Conservation (phyloP, 2,113 vertebrate species). For the Pseudois nayaur region DNA sequence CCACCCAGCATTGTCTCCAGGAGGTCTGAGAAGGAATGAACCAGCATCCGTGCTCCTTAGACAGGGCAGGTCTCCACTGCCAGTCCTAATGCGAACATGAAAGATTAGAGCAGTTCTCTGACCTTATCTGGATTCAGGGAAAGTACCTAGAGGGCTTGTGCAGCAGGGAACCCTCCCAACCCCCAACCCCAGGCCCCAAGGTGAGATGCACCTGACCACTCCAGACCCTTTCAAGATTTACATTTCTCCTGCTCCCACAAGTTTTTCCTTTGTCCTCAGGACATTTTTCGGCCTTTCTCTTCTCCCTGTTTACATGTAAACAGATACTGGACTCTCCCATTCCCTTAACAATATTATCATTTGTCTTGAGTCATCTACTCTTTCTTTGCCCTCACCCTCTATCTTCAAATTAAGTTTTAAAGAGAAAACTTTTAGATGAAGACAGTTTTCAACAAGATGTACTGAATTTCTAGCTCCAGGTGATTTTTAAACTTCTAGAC, state of each 20-base stretch:
- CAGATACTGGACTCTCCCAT: background rate
- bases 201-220: background rate
- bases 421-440: background rate
- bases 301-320: background rate
- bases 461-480: background rate
- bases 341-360: background rate
- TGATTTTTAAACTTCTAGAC: background rate
- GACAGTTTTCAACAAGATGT: background rate
- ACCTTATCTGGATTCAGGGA: background rate
- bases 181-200: background rate
- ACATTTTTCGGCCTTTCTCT: background rate
- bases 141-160: background rate
- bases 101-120: background rate
- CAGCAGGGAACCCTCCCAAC: background rate
- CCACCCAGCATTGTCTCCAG: background rate
- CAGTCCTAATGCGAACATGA: background rate
- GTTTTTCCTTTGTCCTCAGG: background rate
- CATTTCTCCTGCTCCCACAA: background rate
- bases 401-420: background rate
- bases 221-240: background rate
- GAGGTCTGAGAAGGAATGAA: background rate
- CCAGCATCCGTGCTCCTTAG: fast-evolving
- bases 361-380: background rate
- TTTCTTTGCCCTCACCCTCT: background rate
- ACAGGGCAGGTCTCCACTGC: background rate